Conservation (phyloP, 2,888 invertebrate genomes). For the Heteromurus nitidus region DNA sequence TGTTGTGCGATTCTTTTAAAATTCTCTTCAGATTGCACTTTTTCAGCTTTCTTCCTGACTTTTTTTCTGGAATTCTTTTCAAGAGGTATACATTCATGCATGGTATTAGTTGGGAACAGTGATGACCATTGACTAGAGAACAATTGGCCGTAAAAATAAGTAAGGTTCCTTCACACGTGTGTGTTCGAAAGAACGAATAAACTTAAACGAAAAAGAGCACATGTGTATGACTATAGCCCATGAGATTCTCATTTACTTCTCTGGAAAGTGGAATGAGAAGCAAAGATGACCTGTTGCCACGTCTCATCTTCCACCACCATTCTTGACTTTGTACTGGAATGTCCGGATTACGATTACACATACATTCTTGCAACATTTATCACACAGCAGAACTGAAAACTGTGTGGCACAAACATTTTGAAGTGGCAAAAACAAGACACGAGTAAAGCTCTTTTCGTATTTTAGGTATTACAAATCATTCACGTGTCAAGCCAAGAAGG, state of each 20-base stretch:
- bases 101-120: background rate
- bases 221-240: slow-evolving; percentile 18
- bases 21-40: background rate
- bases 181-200: too few relatives aligned
- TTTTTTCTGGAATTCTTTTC: background rate
- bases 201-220: too few relatives aligned
- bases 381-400: background rate
- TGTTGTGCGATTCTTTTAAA: background rate
- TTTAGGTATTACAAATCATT: too few relatives aligned
- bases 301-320: too few relatives aligned
- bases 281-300: slow-evolving; percentile 10
- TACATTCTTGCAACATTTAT: background rate
- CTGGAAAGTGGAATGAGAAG: background rate
- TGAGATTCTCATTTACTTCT: too few relatives aligned
- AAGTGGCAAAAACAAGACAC: too few relatives aligned
- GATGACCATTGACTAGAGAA: background rate
- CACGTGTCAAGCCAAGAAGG: too few relatives aligned
- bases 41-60: slow-evolving; percentile 1
- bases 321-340: slow-evolving; percentile 21
- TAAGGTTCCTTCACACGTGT: slow-evolving; percentile 11
- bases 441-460: too few relatives aligned
- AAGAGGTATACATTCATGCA: background rate
- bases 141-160: background rate
- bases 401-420: too few relatives aligned
- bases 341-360: slow-evolving; percentile 23